Percentiles rank a stretch among this genome's conserved stretches.
phyloP scores from a whole-genome alignment of 1,140 invertebrate genomes.

The Asbolus verrucosus region DNA sequence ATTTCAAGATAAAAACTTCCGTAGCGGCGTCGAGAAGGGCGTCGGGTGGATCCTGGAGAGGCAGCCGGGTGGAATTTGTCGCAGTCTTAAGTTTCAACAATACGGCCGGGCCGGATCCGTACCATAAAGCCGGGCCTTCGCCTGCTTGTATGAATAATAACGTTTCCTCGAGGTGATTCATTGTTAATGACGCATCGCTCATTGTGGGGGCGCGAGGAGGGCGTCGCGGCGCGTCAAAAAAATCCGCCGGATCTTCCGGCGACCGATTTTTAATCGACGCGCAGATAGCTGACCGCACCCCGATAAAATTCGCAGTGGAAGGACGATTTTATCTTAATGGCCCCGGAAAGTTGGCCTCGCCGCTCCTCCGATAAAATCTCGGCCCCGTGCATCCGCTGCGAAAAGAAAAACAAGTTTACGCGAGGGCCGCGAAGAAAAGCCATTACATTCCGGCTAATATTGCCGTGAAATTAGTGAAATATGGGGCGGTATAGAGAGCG shows the following conservation, averaged over 20 bases:
- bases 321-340: conserved; percentile 54
- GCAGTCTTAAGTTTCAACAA: conserved; percentile 6
- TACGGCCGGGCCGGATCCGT: neutral
- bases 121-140: conserved; percentile 6
- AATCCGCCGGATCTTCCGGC: too few species aligned
- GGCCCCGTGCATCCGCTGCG: conserved; percentile 31
- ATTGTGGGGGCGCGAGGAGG: too few species aligned
- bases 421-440: conserved; percentile 49
- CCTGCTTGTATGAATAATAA: conserved; percentile 16
- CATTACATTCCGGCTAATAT: conserved; percentile 53
- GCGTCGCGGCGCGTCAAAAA: too few species aligned
- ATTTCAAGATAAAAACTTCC: too few species aligned
- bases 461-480: conserved; percentile 56
- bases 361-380: conserved; percentile 50
- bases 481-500: conserved; percentile 44
- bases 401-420: conserved; percentile 54
- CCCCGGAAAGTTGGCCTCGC: conserved; percentile 48
- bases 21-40: too few species aligned
- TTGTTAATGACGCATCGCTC: neutral
- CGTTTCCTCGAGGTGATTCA: conserved; percentile 17
- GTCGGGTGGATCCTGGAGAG: too few species aligned
- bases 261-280: conserved; percentile 51
- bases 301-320: conserved; percentile 50
- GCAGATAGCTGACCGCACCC: conserved; percentile 47
- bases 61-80: conserved; percentile 12